These are phyloP conservation scores for Dromas ardeola DNA, from an alignment of 2,113 vertebrate species.

Conservation along the genomic window DNA sequence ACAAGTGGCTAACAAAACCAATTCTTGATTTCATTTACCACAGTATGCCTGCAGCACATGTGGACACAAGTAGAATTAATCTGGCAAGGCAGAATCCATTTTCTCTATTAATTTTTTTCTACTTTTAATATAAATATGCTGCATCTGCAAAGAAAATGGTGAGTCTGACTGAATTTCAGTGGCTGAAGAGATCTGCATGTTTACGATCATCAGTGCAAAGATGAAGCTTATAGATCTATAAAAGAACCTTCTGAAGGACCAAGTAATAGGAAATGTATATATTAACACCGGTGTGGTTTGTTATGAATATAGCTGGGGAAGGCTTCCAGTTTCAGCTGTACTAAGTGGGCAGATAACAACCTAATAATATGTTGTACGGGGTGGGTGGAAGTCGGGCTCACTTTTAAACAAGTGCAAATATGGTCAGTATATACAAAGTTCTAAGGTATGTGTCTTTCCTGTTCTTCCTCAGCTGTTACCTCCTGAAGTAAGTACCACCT, in stretches of 20 bases:
- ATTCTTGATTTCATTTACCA: not conserved
- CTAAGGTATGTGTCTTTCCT: not conserved
- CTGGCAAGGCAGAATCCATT: not conserved
- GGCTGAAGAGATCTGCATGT: not conserved
- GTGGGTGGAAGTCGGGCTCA: not conserved
- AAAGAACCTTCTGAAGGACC: not conserved
- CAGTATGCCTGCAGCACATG: not conserved
- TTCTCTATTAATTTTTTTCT: not conserved
- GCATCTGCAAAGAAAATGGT: not conserved
- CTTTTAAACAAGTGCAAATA: not conserved
- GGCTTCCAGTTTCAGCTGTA: not conserved
- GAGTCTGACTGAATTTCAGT: not conserved
- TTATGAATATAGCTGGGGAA: not conserved
- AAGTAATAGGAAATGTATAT: not conserved
- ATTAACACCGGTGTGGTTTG: not conserved
- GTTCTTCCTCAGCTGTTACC: not conserved
- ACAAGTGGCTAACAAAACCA: not conserved
- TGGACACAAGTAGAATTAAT: not conserved
- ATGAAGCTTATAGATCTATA: not conserved
- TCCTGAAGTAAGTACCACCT: not conserved
- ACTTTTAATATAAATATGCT: not conserved
- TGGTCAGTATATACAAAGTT: not conserved
- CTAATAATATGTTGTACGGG: rapidly evolving
- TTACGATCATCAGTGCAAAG: not conserved
- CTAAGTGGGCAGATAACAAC: not conserved